These are phyloP conservation scores for Ctenodactylus gundi DNA, from an alignment of 2,113 vertebrate genomes.

Conservation along the genomic window DNA sequence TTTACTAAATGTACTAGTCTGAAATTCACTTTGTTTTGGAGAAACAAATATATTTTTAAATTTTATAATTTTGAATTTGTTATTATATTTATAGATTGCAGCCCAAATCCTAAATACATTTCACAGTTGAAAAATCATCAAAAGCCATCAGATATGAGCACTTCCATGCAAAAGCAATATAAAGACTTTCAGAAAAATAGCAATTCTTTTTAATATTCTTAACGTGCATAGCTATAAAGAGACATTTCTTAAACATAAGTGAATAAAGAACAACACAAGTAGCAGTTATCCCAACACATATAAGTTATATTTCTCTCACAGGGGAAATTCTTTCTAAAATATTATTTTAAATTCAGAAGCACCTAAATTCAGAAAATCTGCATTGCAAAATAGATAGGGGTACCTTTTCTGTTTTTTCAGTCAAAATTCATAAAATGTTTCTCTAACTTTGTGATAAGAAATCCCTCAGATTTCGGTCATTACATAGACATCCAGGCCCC, in stretches of 20 bases:
- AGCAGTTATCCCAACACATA: not conserved
- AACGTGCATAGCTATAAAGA: not conserved
- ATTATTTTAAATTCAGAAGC: not conserved
- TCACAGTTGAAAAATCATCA: conserved; percentile 39
- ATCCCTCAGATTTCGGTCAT: not conserved
- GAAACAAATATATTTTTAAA: not conserved
- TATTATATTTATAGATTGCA: conserved; percentile 3
- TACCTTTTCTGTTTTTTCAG: not conserved
- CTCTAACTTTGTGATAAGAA: not conserved
- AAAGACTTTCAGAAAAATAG: conserved; percentile 1
- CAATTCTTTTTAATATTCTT: not conserved
- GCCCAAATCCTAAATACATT: conserved; percentile 28
- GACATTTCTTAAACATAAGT: conserved; percentile 26
- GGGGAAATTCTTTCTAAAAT: not conserved
- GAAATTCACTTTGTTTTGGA: not conserved
- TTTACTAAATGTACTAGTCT: not conserved
- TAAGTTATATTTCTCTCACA: not conserved
- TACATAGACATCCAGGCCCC: not conserved
- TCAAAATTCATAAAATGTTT: conserved; percentile 22
- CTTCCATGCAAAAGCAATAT: conserved; percentile 3
- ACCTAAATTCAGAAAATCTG: not conserved
- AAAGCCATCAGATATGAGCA: conserved; percentile 24
- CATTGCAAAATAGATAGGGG: not conserved
- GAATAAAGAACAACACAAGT: not conserved
- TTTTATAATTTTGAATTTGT: conserved; percentile 25